Evolutionary conservation across 2,113 vertebrate genomes (phyloP).

Genomic region (Sorex araneus): DNA sequence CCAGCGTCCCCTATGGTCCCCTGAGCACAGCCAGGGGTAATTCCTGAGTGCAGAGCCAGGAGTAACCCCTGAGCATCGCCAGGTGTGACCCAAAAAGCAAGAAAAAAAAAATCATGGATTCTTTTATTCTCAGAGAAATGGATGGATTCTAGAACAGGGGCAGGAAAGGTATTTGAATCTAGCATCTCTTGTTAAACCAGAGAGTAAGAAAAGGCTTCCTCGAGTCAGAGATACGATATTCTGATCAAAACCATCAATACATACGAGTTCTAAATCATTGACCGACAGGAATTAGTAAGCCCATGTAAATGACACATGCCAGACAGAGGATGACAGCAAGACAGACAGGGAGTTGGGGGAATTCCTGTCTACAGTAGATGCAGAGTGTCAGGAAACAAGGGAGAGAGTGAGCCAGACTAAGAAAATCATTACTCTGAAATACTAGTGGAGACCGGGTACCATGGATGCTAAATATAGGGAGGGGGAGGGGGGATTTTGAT

Average conservation of each 20-base stretch:
- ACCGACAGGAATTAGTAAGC: neutral
- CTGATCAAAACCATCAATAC: constrained; percentile 5
- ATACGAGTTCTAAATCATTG: neutral
- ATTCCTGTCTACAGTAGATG: neutral
- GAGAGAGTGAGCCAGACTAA: neutral
- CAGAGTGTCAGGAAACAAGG: neutral
- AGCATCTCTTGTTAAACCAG: neutral
- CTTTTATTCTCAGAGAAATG: neutral
- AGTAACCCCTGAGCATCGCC: no score
- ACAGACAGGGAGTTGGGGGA: neutral
- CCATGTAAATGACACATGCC: neutral
- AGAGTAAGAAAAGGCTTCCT: neutral
- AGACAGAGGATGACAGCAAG: neutral
- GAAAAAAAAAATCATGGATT: no score
- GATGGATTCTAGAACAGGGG: neutral
- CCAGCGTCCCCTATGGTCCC: no score
- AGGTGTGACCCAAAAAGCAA: no score
- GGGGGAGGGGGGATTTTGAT: neutral
- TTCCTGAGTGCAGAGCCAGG: no score
- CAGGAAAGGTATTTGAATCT: neutral
- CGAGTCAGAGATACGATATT: neutral
- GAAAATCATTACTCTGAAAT: neutral
- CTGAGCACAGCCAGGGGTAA: no score
- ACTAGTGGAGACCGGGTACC: neutral
- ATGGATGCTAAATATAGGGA: neutral